Evolutionary conservation across 2,888 invertebrate species (phyloP).

Genomic region (Chrysina gloriosa): DNA sequence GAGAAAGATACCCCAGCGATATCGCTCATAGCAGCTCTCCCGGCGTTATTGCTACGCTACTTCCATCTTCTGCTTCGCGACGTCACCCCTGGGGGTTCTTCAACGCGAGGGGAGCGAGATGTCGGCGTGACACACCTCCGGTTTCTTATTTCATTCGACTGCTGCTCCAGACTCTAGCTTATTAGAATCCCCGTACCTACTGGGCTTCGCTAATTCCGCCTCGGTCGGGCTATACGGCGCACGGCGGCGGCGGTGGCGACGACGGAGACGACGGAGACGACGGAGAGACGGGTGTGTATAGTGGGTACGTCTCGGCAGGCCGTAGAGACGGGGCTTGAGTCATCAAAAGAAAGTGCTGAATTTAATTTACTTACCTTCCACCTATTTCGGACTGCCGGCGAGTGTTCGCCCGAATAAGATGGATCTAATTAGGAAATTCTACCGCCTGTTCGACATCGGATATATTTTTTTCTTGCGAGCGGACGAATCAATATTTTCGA

Average conservation of each 20-base stretch:
- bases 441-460: neutral
- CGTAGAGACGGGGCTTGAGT: slow-evolving; percentile 39
- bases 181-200: slow-evolving; percentile 51
- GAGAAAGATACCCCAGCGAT: slow-evolving; percentile 46
- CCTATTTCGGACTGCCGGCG: slow-evolving; percentile 16
- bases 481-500: slow-evolving; percentile 5
- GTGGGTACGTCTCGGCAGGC: slow-evolving; percentile 17
- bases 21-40: slow-evolving; percentile 49
- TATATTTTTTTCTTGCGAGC: slow-evolving; percentile 1
- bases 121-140: slow-evolving; percentile 51
- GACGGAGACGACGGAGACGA: slow-evolving; percentile 20
- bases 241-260: slow-evolving; percentile 38
- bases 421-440: slow-evolving; percentile 21
- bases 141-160: slow-evolving; percentile 55
- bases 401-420: neutral
- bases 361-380: slow-evolving; percentile 50
- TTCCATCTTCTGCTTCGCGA: slow-evolving; percentile 43
- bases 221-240: slow-evolving; percentile 8
- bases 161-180: slow-evolving; percentile 51
- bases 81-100: slow-evolving; percentile 34
- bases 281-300: neutral
- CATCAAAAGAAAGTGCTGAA: slow-evolving; percentile 53
- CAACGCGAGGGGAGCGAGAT: slow-evolving; percentile 49
- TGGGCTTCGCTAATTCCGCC: slow-evolving; percentile 50
- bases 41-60: slow-evolving; percentile 51